Base-by-base conservation (phyloP, 2,113 vertebrate genomes). In the Dipodomys ordii region DNA sequence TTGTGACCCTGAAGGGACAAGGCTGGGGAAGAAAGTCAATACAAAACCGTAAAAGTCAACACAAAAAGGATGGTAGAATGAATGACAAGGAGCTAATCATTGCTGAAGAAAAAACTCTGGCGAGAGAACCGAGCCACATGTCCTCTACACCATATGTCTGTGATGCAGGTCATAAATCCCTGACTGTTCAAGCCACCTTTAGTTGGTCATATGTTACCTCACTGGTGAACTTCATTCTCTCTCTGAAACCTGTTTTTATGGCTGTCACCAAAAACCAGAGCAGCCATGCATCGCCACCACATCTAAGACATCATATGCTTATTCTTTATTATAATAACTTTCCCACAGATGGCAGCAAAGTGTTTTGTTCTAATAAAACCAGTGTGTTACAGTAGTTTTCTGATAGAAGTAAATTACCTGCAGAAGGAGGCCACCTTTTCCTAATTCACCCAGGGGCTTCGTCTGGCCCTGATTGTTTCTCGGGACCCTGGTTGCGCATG, bases 351-450 rank as follows among this genome's bases (percentile, higher is more conserved):
- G 90, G 92, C 93, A 88, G 87, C 80, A 76, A 95, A 95, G 91
- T n/a, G 22, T 94, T 87, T 82, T 85, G 67, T 78, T 95, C 87
- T 92, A 77, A 92, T 96, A 95, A 96, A 97, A 91, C 49, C 91
- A 88, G 88, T 65, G 92, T 80, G 65, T 88, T 90, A 64, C 27
- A 32, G 39, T 92, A 69, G 87, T 83, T 96, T 94, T 88, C 92
- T 90, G 74, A 89, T 60, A 77, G 69, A 87, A 49, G 81, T 49
- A 20, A 91, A 87, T 88, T 49, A 94, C 86, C 82, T 92, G 87
- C 67, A 76, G 93, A 79, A 79, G 76, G 65, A 78, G 39, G 87
- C 32, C 89, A 73, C 60, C 79, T 91, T 94, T 93, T 94, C 92
- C 74, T 89, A 80, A 82, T 88, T 93, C 90, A 39, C 30, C 19